These are phyloP conservation scores for Gryllus longicercus DNA, from an alignment of 2,888 invertebrate species.

Conservation along the genomic window DNA sequence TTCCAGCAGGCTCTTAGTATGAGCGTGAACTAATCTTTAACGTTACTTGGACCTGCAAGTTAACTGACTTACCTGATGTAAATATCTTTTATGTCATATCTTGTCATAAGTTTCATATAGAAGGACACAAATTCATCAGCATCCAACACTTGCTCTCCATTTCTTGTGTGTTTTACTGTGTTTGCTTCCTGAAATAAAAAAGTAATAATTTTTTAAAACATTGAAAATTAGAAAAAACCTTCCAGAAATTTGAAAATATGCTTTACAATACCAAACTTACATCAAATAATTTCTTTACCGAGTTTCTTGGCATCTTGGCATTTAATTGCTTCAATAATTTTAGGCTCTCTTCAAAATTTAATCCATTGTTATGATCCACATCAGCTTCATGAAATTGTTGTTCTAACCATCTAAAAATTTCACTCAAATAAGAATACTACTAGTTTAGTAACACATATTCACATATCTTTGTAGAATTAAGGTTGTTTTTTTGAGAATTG, in stretches of 20 bases:
- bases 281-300: conserved; percentile 52
- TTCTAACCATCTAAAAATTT: conserved; percentile 47
- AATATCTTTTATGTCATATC: conserved; percentile 53
- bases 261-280: conserved; percentile 41
- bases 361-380: conserved; percentile 50
- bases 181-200: conserved; percentile 42
- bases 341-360: conserved; percentile 54
- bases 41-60: neutral
- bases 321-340: conserved; percentile 53
- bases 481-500: neutral
- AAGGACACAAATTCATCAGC: conserved; percentile 54
- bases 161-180: conserved; percentile 40
- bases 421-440: neutral
- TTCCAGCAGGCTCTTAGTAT: too few species aligned
- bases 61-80: conserved; percentile 46
- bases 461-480: neutral
- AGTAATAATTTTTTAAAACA: neutral
- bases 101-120: conserved; percentile 51
- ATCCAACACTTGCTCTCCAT: conserved; percentile 49
- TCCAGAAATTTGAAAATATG: neutral
- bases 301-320: conserved; percentile 51
- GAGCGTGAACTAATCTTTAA: too few species aligned
- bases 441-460: neutral
- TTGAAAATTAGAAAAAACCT: neutral
- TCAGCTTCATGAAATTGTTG: conserved; percentile 54